Base-by-base conservation (phyloP, 2,797 vertebrate genomes). In the Morus bassanus region DNA sequence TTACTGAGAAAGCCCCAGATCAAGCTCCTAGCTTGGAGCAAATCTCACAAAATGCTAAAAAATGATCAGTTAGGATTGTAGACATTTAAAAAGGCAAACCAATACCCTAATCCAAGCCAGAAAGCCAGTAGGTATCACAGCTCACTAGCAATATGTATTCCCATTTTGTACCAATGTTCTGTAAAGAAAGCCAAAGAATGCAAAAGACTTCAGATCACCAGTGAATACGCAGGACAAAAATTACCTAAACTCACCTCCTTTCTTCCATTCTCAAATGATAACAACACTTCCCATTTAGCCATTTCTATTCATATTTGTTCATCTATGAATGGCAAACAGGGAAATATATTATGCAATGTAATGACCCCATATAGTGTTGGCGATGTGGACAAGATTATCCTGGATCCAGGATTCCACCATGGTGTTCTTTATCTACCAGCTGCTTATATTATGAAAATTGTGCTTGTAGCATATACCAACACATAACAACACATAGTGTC, bases 1-100 rank as follows among this genome's bases (percentile, higher is more conserved):
- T 93, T 82, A 91, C 39, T 15, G 27, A 77, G 59, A 85, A 95
- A 92, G 51, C 56, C 73, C 39, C 59, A 61, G 46, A 93, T 72
- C 61, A 81, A 94, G 73, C 17, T 84, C 50, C 25, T 39, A 56
- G 43, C 50, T 92, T 67, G 75, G 33, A 92, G 63, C 16, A 87
- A 94, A 92, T 91, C 70, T 75, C 85, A 77, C 56, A 88, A 93
- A 89, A 84, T 72, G 61, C 46, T 83, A 43, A 89, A 74, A 84
- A 54, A 17, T 11, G 74, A 79, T 92, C 63, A 45, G 31, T 70
- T 77, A 82, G 35, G 60, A 63, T 31, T 88, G 41, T 11, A 93
- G 43, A 56, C 18, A 14, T 72, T 72, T 65, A 79, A 51, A 54
- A 51, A 88, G 30, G 43, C n/a, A 88, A 61, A 59, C 17, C 60